A percentile compares a stretch with the other conserved stretches of the same genome.
Conservation (phyloP, 2,888 invertebrate genomes). For the Caenorhabditis macrosperma region DNA sequence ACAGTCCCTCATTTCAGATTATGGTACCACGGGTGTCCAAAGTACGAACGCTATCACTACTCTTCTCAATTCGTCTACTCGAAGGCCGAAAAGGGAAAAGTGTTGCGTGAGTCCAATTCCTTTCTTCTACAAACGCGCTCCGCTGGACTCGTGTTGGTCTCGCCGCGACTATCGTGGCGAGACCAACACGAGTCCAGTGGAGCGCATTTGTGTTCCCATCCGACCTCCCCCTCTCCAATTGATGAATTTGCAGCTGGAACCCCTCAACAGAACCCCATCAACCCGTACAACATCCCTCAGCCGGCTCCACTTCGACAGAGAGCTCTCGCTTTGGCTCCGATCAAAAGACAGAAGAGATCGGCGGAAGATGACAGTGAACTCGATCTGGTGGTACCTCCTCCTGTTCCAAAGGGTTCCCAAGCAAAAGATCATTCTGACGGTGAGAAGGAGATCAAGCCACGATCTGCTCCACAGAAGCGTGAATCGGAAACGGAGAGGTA, state of each 20-base stretch:
- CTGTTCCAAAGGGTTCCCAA: conserved; percentile 24
- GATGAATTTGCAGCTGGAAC: conserved; percentile 64
- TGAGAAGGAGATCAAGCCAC: not conserved
- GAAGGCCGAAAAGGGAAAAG: conserved; percentile 77
- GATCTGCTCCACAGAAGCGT: too few species aligned
- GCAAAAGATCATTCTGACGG: too few species aligned
- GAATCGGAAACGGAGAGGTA: conserved; percentile 4
- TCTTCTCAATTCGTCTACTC: conserved; percentile 76
- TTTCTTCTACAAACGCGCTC: not conserved
- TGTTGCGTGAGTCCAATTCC: conserved; percentile 57
- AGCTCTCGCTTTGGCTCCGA: conserved; percentile 55
- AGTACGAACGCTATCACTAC: conserved; percentile 74
- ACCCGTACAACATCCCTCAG: conserved; percentile 59
- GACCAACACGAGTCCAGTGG: too few species aligned
- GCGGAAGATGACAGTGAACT: conserved; percentile 1
- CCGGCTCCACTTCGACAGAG: conserved; percentile 41
- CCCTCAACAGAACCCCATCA: conserved; percentile 45
- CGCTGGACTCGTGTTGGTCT: too few species aligned
- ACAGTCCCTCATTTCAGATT: too few species aligned
- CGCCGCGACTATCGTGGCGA: too few species aligned
- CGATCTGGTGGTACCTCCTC: conserved; percentile 44
- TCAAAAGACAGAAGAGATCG: conserved; percentile 30
- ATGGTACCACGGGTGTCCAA: conserved; percentile 77
- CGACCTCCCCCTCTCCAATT: too few species aligned
- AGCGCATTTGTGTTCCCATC: too few species aligned